These are phyloP conservation scores for Ophion ellenae DNA, from an alignment of 2,888 invertebrate species.

Conservation along the genomic window DNA sequence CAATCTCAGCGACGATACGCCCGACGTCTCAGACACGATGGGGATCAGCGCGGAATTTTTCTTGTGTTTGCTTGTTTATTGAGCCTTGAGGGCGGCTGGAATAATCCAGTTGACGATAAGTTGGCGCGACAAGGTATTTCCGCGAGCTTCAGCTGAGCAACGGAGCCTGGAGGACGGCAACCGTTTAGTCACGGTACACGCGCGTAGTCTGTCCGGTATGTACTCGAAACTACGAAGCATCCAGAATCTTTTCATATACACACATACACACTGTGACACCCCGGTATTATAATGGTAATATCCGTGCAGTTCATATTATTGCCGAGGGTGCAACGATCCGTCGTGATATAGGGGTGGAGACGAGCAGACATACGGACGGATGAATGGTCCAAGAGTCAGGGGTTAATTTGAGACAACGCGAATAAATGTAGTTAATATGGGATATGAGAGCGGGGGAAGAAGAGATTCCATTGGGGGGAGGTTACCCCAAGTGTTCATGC, in stretches of 20 bases:
- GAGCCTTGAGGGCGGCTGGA: not conserved
- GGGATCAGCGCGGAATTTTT: not conserved
- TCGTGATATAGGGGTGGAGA: conserved; percentile 48
- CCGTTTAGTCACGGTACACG: conserved; percentile 44
- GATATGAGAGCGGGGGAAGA: conserved; percentile 73
- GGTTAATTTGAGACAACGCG: conserved; percentile 83
- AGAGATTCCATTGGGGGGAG: conserved; percentile 61
- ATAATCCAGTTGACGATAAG: no score
- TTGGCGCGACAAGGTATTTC: no score
- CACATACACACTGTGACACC: conserved; percentile 41
- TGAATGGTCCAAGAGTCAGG: conserved; percentile 73
- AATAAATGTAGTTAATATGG: conserved; percentile 84
- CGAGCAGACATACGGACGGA: conserved; percentile 68
- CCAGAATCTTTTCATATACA: conserved; percentile 32
- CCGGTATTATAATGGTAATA: conserved; percentile 77
- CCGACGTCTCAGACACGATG: not conserved
- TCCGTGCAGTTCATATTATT: conserved; percentile 76
- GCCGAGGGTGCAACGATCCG: conserved; percentile 58
- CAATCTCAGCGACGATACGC: conserved; percentile 23
- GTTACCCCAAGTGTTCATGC: conserved; percentile 69
- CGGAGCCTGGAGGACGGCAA: conserved; percentile 13
- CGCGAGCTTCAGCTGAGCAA: no score
- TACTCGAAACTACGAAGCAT: conserved; percentile 29
- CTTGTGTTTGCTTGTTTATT: conserved; percentile 2
- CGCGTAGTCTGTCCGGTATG: conserved; percentile 25